Evolutionary conservation across 2,888 invertebrate species (phyloP).

Genomic region (Acrocyrtus sp.): DNA sequence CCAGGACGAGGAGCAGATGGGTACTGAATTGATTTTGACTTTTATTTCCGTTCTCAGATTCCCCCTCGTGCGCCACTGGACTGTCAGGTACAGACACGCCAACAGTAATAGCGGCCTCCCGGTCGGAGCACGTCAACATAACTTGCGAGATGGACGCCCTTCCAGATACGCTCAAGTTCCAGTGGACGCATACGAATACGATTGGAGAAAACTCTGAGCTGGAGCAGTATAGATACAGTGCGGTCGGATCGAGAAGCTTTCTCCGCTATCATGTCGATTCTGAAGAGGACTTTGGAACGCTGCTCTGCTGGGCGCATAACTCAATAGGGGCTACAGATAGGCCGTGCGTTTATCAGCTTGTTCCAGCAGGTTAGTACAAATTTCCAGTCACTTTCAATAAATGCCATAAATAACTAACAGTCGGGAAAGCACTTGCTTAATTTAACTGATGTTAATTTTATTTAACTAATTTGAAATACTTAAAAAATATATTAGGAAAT

Average conservation of each 20-base stretch:
- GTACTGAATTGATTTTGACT: too few species aligned
- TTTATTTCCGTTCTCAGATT: conserved; percentile 60
- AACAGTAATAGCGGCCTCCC: conserved; percentile 62
- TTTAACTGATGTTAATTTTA: too few species aligned
- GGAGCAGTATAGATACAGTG: conserved; percentile 60
- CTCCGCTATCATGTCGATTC: conserved; percentile 62
- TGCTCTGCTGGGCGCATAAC: conserved; percentile 64
- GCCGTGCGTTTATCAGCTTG: conserved; percentile 64
- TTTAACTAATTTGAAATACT: too few species aligned
- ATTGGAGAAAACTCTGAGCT: conserved; percentile 62
- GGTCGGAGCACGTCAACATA: conserved; percentile 62
- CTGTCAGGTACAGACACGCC: conserved; percentile 63
- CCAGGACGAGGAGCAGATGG: too few species aligned
- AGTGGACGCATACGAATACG: conserved; percentile 63
- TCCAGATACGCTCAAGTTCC: conserved; percentile 62
- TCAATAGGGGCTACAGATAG: conserved; percentile 63
- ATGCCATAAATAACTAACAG: too few species aligned
- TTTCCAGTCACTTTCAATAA: too few species aligned
- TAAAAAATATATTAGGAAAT: too few species aligned
- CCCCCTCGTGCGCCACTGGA: conserved; percentile 63
- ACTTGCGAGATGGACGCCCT: conserved; percentile 63
- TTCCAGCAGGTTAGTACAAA: conserved; percentile 64
- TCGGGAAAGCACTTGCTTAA: too few species aligned
- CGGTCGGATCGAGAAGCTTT: conserved; percentile 63
- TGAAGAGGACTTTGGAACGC: conserved; percentile 64